Percentiles rank a stretch among this genome's conserved stretches.
Conservation (phyloP, 2,888 invertebrate genomes). For the Ommatoiulus sabulosus region DNA sequence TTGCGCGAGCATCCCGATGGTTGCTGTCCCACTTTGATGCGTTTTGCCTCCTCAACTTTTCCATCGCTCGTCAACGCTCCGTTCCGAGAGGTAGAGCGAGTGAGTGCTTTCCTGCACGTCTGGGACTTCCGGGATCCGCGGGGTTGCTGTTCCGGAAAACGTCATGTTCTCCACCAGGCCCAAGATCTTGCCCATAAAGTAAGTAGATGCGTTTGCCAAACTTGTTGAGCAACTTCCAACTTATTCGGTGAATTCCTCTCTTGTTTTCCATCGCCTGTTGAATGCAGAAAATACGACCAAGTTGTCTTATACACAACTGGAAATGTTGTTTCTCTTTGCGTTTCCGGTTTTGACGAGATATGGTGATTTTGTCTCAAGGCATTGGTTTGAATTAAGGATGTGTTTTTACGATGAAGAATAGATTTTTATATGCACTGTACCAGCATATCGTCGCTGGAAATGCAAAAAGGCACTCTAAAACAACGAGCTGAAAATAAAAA, state of each 20-base stretch:
- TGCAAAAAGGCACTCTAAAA: no score
- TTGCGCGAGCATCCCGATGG: not conserved
- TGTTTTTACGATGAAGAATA: no score
- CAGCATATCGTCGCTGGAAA: no score
- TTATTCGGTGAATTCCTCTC: not conserved
- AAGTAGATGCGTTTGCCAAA: not conserved
- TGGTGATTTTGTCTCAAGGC: no score
- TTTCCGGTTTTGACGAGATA: no score
- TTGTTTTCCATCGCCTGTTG: no score
- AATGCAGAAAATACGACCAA: no score
- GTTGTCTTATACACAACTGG: no score
- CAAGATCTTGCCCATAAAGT: not conserved
- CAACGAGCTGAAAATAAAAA: no score
- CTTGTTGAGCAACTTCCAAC: not conserved
- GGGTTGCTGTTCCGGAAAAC: not conserved
- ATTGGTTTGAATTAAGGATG: no score
- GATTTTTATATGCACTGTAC: no score
- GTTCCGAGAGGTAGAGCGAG: not conserved
- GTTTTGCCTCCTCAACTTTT: not conserved
- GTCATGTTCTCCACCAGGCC: conserved; percentile 3
- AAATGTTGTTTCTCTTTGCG: no score
- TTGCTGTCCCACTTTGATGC: not conserved
- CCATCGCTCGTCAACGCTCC: not conserved
- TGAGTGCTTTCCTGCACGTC: not conserved
- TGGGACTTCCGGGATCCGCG: not conserved